A percentile compares a stretch with the other conserved stretches of the same genome.
These are phyloP conservation scores for Talpa occidentalis DNA, from an alignment of 2,113 vertebrate species.

Conservation along the genomic window DNA sequence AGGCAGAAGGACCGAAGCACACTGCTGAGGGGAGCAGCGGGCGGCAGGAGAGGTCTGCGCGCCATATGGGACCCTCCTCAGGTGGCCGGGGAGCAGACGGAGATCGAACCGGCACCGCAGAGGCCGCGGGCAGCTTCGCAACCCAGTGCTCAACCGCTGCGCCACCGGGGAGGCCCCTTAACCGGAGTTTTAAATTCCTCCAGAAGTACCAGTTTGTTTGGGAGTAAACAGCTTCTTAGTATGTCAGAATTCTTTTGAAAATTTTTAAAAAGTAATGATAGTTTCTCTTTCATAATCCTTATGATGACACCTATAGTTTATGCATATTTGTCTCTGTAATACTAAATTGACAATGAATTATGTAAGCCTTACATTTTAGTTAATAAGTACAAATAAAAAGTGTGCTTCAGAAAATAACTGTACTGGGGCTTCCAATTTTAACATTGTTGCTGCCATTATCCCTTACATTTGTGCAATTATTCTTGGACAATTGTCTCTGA, in stretches of 20 bases:
- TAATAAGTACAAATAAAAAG: neutral
- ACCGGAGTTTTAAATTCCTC: neutral
- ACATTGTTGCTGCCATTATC: neutral
- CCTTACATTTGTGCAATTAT: neutral
- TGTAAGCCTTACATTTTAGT: neutral
- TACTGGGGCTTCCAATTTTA: neutral
- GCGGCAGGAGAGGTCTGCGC: too few relatives aligned
- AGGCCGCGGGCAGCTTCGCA: too few relatives aligned
- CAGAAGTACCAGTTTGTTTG: neutral
- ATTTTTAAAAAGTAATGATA: neutral
- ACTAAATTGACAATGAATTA: slow-evolving; percentile 15
- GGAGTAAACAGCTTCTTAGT: neutral
- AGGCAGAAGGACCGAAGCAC: too few relatives aligned
- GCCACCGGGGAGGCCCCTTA: neutral
- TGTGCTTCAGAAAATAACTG: neutral
- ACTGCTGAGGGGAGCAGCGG: too few relatives aligned
- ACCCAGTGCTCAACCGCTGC: too few relatives aligned
- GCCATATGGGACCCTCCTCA: too few relatives aligned
- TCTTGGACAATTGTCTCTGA: neutral
- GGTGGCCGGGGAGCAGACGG: too few relatives aligned
- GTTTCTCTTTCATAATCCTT: neutral
- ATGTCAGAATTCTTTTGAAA: slow-evolving; percentile 16
- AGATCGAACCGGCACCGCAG: too few relatives aligned
- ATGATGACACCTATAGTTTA: neutral
- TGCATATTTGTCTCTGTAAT: neutral